These are phyloP conservation scores for Calypte anna DNA, from an alignment of 2,113 vertebrate genomes.

Conservation along the genomic window DNA sequence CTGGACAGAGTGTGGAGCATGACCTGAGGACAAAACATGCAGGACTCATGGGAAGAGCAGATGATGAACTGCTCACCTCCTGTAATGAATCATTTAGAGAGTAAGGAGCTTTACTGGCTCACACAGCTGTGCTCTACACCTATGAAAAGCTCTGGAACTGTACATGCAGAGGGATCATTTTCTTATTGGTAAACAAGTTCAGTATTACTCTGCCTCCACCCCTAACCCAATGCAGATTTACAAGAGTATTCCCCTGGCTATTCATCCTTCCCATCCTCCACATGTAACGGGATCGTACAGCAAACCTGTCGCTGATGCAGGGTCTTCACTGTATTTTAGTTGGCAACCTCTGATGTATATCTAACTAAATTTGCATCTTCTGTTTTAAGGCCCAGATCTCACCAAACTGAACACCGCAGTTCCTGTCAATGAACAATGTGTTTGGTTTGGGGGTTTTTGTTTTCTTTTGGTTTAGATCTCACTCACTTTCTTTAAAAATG, in stretches of 20 bases:
- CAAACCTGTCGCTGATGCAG: background rate
- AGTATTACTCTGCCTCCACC: background rate
- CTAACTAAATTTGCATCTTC: background rate
- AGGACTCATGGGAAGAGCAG: background rate
- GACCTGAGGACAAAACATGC: background rate
- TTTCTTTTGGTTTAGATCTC: background rate
- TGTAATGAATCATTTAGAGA: background rate
- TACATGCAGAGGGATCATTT: background rate
- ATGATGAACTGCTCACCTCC: background rate
- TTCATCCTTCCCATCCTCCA: background rate
- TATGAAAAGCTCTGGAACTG: background rate
- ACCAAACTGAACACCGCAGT: background rate
- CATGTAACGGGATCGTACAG: background rate
- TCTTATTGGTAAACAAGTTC: background rate
- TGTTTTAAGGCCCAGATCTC: background rate
- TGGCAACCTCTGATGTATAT: background rate
- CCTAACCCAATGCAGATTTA: background rate
- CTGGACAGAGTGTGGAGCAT: background rate
- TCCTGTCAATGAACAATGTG: background rate
- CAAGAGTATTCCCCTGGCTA: background rate
- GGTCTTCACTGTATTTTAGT: background rate
- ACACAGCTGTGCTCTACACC: background rate
- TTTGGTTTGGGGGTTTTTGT: background rate
- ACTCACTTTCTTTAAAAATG: background rate
- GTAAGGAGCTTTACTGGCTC: background rate